Conservation (phyloP, 2,113 vertebrate species). For the Aplodontia rufa region DNA sequence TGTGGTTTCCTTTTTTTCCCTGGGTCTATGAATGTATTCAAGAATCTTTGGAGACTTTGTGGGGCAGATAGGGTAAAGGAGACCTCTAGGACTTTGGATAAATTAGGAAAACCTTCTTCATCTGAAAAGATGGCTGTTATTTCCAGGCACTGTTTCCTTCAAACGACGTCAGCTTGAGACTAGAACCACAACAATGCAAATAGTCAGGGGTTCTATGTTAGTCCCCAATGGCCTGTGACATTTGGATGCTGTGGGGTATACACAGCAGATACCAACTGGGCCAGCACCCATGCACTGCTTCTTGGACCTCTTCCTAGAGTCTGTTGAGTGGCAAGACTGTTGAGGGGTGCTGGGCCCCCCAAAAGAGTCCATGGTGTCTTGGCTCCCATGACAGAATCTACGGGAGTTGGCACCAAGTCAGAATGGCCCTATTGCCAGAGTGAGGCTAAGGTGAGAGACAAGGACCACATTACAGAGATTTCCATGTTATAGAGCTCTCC, state of each 20-base stretch:
- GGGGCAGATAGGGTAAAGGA: too few relatives aligned
- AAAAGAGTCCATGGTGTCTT: background rate
- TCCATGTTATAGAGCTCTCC: background rate
- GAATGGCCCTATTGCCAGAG: background rate
- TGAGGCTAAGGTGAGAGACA: rapidly evolving
- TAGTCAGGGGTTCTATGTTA: background rate
- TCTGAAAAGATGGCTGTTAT: background rate
- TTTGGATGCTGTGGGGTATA: background rate
- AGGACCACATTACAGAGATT: background rate
- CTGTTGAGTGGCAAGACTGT: background rate
- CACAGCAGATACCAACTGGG: too few relatives aligned
- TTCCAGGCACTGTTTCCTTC: background rate
- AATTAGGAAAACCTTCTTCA: background rate
- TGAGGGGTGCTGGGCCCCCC: background rate
- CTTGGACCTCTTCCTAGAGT: background rate
- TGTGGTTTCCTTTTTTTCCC: background rate
- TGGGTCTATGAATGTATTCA: background rate
- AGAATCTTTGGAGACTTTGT: background rate
- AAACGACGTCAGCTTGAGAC: background rate
- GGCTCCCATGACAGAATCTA: background rate
- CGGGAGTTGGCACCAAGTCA: background rate
- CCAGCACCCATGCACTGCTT: background rate
- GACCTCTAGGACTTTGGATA: background rate
- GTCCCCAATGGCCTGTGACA: background rate
- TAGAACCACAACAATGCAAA: too few relatives aligned